phyloP scores from a whole-genome alignment of 2,113 vertebrate species.

The Leiothrix lutea region DNA sequence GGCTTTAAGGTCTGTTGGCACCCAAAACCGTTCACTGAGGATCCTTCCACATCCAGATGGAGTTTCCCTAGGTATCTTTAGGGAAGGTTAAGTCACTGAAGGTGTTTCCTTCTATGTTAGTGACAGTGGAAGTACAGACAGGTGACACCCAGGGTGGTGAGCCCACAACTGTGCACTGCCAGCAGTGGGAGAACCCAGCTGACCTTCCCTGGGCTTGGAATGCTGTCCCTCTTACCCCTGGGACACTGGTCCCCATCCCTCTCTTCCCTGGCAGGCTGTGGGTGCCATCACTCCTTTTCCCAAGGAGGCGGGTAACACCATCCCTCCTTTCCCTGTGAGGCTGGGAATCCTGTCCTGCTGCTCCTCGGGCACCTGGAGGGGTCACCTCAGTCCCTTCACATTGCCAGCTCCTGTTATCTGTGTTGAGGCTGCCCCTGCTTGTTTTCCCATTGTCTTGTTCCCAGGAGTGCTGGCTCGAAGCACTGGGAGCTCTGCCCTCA shows the following conservation, averaged over 20 bases:
- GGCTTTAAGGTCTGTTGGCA: fast-evolving
- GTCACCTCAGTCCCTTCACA: not conserved
- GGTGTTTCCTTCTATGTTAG: not conserved
- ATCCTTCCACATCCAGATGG: not conserved
- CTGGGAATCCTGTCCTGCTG: not conserved
- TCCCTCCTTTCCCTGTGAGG: not conserved
- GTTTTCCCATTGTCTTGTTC: not conserved
- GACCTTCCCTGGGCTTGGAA: not conserved
- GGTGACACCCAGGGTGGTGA: not conserved
- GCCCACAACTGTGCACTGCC: not conserved
- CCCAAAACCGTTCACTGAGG: fast-evolving
- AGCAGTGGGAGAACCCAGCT: not conserved
- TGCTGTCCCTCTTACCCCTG: not conserved
- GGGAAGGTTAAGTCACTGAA: not conserved
- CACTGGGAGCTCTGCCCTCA: not conserved
- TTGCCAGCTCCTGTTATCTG: not conserved
- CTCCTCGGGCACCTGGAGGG: not conserved
- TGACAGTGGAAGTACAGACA: not conserved
- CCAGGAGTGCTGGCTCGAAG: fast-evolving
- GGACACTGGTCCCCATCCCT: not conserved
- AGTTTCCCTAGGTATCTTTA: not conserved
- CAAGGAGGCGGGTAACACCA: not conserved
- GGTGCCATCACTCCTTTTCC: not conserved
- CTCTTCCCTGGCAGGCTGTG: not conserved
- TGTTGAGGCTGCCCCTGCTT: not conserved